Evolutionary conservation across 2,888 invertebrate species (phyloP), one percentile per base, ranked within the genome.

Genomic region (Cantharis lateralis): DNA sequence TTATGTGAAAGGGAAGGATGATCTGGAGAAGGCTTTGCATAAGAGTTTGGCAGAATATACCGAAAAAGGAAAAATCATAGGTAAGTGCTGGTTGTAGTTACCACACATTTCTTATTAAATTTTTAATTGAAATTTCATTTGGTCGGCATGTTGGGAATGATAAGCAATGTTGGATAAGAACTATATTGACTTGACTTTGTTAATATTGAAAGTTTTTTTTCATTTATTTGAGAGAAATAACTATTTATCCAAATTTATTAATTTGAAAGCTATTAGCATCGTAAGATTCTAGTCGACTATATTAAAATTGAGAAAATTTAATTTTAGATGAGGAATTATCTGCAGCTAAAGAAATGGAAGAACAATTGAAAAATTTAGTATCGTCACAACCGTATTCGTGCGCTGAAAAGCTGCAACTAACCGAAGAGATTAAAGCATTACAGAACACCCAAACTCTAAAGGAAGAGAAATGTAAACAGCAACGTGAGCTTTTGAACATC

Each of bases 311-410:
- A 7, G 26, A 71, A 18, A 63, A 63, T 10, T 18, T 4, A 18
- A 18, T 63, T 71, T 16, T 63, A 77, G 77, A 74, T 69, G 62
- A 70, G 10, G 74, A 78, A 70, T 61, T 78, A 15, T 10, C 15
- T 7, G 26, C 48, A 13, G 16, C 66, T 13, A 5, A 20, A 10
- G 32, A 64, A 28, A 15, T n/a, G 3, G 68, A 70, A 66, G 66
- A 70, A 13, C 13, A 66, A 18, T 15, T 78, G 15, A 75, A 72
- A 62, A 10, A 15, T 15, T 15, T 18, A 2, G 28, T 78, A 28
- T 70, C 16, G n/a, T 11, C 18, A 5, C 78, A 78, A n/a, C 69
- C 70, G 0, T n/a, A 72, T 20, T 64, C 15, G 10, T 9, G 32
- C 13, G 9, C 10, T 0, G 24, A 78, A 62, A 61, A 78, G 16